Evolutionary conservation across 1,140 invertebrate genomes (phyloP).

Genomic region (Pogonomyrmex californicus): DNA sequence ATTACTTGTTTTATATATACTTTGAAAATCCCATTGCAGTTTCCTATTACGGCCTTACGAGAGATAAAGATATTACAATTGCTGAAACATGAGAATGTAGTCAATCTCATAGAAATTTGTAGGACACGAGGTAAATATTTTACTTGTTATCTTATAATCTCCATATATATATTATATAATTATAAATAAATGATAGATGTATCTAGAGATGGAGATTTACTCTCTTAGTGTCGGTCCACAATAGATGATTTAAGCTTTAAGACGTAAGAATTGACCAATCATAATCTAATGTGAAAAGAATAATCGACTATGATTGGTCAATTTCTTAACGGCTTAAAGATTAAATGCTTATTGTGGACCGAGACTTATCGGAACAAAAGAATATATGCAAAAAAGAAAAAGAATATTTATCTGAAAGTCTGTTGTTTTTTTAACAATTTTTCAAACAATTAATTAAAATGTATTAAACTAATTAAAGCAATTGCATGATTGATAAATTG

Average conservation of each 20-base stretch:
- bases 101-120: conserved; percentile 99
- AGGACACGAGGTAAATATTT: conserved; percentile 91
- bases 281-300: no score
- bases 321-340: no score
- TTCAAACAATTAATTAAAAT: no score
- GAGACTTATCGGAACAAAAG: no score
- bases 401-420: not conserved
- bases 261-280: no score
- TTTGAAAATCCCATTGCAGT: conserved; percentile 88
- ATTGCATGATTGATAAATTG: no score
- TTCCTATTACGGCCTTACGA: conserved; percentile 98
- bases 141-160: not conserved
- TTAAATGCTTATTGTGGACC: no score
- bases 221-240: no score
- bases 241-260: no score
- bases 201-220: not conserved
- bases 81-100: conserved; percentile 98
- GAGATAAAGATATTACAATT: conserved; percentile 99
- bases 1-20: not conserved
- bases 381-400: not conserved
- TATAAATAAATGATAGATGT: not conserved
- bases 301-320: no score
- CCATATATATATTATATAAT: conserved; percentile 25
- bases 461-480: not conserved
- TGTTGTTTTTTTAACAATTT: not conserved